Evolutionary conservation across 2,888 invertebrate species (phyloP).

Genomic region (Reticulitermes lucifugus): DNA sequence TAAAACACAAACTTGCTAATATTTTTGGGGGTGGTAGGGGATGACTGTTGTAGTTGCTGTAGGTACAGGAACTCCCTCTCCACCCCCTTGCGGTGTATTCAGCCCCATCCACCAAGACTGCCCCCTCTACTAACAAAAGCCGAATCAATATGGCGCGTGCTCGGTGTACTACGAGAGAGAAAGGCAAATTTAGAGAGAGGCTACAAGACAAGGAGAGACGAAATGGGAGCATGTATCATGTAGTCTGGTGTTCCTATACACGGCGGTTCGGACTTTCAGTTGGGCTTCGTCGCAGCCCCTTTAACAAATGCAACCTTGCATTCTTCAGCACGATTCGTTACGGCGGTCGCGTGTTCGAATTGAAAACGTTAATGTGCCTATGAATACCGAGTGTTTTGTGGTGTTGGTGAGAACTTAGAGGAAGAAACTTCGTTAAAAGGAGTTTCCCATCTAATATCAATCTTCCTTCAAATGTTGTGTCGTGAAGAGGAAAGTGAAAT

Average conservation of each 20-base stretch:
- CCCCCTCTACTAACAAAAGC: conserved; percentile 4
- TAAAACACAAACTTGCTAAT: neutral
- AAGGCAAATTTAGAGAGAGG: neutral
- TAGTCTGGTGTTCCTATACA: neutral
- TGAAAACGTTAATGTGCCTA: too few relatives aligned
- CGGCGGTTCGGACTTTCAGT: neutral
- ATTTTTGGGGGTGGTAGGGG: neutral
- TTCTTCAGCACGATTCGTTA: too few relatives aligned
- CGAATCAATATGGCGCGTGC: conserved; percentile 65
- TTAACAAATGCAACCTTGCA: too few relatives aligned
- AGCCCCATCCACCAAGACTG: neutral
- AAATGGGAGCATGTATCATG: neutral
- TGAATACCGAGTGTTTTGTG: too few relatives aligned
- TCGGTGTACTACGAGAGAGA: conserved; percentile 53
- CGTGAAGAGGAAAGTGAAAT: too few relatives aligned
- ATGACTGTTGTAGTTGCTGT: neutral
- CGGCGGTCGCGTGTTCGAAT: too few relatives aligned
- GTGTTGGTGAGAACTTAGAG: too few relatives aligned
- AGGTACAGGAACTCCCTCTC: neutral
- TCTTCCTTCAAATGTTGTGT: too few relatives aligned
- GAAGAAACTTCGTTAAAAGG: too few relatives aligned
- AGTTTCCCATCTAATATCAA: too few relatives aligned
- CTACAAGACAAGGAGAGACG: neutral
- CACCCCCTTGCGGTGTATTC: neutral
- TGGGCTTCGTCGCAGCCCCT: neutral